Evolutionary conservation across 2,113 vertebrate species (phyloP).

Genomic region (Telmatochromis brachygnathus): DNA sequence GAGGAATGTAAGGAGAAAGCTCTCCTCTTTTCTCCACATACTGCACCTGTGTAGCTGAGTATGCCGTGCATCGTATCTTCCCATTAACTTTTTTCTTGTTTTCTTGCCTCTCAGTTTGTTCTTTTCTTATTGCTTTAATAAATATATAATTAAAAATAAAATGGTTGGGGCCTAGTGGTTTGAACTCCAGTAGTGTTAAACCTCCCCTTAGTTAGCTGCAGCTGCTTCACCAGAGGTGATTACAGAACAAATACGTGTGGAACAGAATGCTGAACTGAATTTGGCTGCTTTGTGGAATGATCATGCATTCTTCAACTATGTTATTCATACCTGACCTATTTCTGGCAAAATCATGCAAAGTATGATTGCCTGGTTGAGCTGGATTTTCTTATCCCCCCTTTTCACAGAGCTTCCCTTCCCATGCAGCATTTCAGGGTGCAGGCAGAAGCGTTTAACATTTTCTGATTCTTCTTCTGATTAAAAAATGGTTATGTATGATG

Average conservation of each 20-base stretch:
- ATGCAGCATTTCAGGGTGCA: neutral
- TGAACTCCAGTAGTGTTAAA: neutral
- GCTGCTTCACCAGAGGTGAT: slow-evolving; percentile 36
- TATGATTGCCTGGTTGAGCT: slow-evolving; percentile 9
- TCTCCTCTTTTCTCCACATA: neutral
- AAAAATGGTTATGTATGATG: neutral
- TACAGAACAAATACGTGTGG: neutral
- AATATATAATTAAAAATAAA: neutral
- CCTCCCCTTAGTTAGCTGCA: neutral
- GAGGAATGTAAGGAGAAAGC: neutral
- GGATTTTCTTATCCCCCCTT: neutral
- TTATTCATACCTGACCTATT: slow-evolving; percentile 45
- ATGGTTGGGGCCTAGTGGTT: neutral
- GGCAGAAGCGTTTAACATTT: neutral
- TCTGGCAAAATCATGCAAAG: slow-evolving; percentile 10
- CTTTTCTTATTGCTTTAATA: neutral
- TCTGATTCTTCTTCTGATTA: neutral
- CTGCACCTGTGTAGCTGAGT: neutral
- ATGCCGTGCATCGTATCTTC: neutral
- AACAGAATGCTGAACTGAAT: slow-evolving; percentile 10
- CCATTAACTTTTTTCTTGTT: neutral
- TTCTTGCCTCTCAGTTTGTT: neutral
- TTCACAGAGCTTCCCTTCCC: neutral
- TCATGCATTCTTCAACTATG: slow-evolving; percentile 12
- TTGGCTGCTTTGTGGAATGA: neutral